phyloP scores from a whole-genome alignment of 2,888 invertebrate genomes.

The Monoplex corrugatus region DNA sequence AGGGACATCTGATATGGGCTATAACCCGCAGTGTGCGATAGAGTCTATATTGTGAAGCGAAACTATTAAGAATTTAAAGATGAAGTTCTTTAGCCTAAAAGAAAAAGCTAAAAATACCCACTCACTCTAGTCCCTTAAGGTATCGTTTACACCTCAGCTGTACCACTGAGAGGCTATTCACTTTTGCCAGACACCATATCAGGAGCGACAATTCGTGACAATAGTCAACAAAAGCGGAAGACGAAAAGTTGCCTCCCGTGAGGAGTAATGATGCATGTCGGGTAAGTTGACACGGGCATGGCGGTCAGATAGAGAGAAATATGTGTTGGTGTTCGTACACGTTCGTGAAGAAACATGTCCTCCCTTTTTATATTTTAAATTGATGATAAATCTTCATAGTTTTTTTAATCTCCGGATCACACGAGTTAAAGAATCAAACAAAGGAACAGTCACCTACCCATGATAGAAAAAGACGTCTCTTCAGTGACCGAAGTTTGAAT shows the following conservation, averaged over 20 bases:
- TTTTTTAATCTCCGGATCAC: not conserved
- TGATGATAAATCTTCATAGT: too few relatives aligned
- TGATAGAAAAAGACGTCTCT: too few relatives aligned
- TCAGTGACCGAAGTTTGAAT: too few relatives aligned
- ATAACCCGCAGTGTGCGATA: not conserved
- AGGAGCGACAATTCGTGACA: not conserved
- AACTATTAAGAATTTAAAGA: not conserved
- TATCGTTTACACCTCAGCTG: not conserved
- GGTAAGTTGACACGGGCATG: not conserved
- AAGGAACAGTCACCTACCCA: not conserved
- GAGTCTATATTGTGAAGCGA: not conserved
- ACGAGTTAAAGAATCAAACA: too few relatives aligned
- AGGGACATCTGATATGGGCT: not conserved
- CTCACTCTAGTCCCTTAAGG: not conserved
- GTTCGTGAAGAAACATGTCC: not conserved
- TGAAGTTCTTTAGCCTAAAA: not conserved
- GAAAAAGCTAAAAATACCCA: not conserved
- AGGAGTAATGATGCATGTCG: conserved; percentile 30
- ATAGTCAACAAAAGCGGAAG: not conserved
- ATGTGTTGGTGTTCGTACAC: not conserved
- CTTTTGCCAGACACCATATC: not conserved
- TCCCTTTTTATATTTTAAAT: not conserved
- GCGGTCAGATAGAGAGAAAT: not conserved
- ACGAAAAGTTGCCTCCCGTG: conserved; percentile 37
- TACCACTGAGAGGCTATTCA: not conserved